phyloP scores from a whole-genome alignment of 1,140 invertebrate species.

The Zophobas morio region DNA sequence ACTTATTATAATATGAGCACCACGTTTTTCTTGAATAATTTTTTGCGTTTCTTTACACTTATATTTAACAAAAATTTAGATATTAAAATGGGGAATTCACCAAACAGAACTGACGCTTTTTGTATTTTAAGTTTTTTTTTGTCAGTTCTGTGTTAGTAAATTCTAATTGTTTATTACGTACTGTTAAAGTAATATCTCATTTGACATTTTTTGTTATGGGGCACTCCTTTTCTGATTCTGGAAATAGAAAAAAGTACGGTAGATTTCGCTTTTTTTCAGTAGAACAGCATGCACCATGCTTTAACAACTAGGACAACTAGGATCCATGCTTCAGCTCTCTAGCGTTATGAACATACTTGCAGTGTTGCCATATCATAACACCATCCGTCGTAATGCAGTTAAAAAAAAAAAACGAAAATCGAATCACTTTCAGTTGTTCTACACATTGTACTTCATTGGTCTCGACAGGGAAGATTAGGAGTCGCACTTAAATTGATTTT shows the following conservation, averaged over 20 bases:
- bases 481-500: too few species aligned
- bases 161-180: conserved; percentile 8
- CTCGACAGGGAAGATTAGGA: too few species aligned
- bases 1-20: conserved; percentile 52
- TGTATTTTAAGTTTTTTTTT: too few species aligned
- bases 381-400: too few species aligned
- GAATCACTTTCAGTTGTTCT: too few species aligned
- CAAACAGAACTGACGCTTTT: neutral
- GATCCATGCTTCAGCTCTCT: conserved; percentile 39
- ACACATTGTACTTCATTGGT: too few species aligned
- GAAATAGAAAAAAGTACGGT: conserved; percentile 39
- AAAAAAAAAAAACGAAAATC: too few species aligned
- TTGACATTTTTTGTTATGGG: conserved; percentile 49
- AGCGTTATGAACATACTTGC: conserved; percentile 8
- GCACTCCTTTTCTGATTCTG: conserved; percentile 45
- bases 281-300: conserved; percentile 48
- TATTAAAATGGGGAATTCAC: neutral
- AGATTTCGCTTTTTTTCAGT: neutral
- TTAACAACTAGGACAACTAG: neutral
- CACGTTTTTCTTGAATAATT: conserved; percentile 44
- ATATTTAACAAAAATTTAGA: neutral
- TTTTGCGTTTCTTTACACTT: conserved; percentile 26
- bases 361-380: neutral
- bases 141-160: neutral
- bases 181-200: conserved; percentile 50